These are phyloP conservation scores for Muntiacus reevesi DNA, from an alignment of 2,113 vertebrate genomes.

Conservation along the genomic window DNA sequence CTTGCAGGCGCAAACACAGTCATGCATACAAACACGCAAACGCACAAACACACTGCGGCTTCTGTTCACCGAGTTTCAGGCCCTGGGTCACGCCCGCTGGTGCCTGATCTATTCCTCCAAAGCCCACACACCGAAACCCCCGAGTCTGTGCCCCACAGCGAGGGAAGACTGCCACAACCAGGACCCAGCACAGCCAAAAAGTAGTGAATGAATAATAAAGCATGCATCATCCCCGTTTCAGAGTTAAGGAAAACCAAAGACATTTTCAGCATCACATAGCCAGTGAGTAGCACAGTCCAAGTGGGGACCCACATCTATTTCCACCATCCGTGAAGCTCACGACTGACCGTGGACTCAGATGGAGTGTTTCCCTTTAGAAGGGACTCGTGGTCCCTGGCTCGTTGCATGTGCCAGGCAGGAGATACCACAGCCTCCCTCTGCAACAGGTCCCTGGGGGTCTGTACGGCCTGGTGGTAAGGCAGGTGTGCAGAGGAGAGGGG, in stretches of 20 bases:
- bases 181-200: background rate
- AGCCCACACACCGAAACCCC: background rate
- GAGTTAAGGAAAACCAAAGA: background rate
- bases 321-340: background rate
- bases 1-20: background rate
- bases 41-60: accelerated
- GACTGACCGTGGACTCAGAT: accelerated
- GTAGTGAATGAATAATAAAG: accelerated
- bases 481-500: background rate
- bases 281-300: background rate
- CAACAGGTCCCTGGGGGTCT: background rate
- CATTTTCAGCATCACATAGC: background rate
- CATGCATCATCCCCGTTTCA: background rate
- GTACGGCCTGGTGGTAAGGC: accelerated
- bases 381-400: accelerated
- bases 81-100: background rate
- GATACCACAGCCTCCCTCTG: background rate
- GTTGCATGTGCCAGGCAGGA: accelerated
- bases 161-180: background rate
- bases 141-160: background rate
- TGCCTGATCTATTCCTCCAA: background rate
- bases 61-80: background rate
- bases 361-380: background rate
- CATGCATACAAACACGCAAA: accelerated
- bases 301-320: background rate